These are phyloP conservation scores for Acleris literana DNA, from an alignment of 2,888 invertebrate genomes.

Conservation along the genomic window DNA sequence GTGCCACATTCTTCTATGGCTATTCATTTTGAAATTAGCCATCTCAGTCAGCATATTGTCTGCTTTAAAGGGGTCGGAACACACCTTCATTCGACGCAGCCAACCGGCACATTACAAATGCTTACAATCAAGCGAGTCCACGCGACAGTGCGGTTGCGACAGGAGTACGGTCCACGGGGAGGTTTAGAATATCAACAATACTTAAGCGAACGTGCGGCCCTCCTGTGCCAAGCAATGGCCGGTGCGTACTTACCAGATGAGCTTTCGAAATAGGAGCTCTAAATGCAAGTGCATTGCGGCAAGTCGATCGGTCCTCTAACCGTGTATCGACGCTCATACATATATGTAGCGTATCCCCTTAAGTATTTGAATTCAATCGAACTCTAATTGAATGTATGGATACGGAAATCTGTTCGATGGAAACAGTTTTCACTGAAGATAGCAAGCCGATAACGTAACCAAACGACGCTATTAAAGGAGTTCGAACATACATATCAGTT, in stretches of 20 bases:
- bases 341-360: conserved; percentile 26
- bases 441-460: conserved; percentile 8
- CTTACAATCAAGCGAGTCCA: conserved; percentile 73
- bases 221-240: conserved; percentile 55
- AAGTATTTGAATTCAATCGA: conserved; percentile 36
- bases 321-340: conserved; percentile 38
- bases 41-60: too few relatives aligned
- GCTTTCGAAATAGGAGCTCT: conserved; percentile 66
- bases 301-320: conserved; percentile 58
- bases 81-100: conserved; percentile 33
- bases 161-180: conserved; percentile 54
- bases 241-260: conserved; percentile 74
- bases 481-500: conserved; percentile 4
- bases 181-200: conserved; percentile 79
- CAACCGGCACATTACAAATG: conserved; percentile 53
- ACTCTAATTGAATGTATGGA: conserved; percentile 32
- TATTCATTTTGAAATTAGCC: too few relatives aligned
- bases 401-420: conserved; percentile 9
- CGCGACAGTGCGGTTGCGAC: conserved; percentile 72
- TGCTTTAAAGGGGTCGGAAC: too few relatives aligned
- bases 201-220: conserved; percentile 63
- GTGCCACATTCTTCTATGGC: too few relatives aligned
- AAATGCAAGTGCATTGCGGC: conserved; percentile 58
- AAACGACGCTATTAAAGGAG: not conserved
- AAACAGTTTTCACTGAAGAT: conserved; percentile 25